Evolutionary conservation across 2,797 vertebrate species (phyloP).

Genomic region (Bucorvus abyssinicus): DNA sequence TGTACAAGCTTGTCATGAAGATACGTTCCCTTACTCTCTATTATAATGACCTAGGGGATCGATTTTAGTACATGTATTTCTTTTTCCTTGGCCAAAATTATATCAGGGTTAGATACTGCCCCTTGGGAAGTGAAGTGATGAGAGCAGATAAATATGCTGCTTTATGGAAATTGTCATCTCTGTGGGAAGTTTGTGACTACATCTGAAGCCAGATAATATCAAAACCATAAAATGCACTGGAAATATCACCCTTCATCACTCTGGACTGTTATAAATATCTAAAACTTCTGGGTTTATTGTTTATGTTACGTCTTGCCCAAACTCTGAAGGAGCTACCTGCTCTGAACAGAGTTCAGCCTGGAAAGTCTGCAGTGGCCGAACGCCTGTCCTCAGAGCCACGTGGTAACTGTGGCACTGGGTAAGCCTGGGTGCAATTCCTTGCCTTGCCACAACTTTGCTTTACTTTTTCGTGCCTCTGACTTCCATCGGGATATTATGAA

Average conservation of each 20-base stretch:
- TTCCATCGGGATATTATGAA: not conserved
- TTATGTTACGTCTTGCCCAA: not conserved
- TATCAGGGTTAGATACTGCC: not conserved
- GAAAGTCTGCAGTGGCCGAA: not conserved
- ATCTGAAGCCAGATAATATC: not conserved
- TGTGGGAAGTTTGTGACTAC: not conserved
- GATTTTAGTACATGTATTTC: not conserved
- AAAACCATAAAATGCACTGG: not conserved
- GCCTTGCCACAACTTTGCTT: not conserved
- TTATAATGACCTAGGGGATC: not conserved
- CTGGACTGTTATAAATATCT: not conserved
- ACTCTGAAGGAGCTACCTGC: not conserved
- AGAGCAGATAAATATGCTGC: not conserved
- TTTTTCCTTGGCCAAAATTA: not conserved
- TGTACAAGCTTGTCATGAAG: not conserved
- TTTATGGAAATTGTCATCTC: not conserved
- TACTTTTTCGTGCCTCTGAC: not conserved
- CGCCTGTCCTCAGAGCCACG: not conserved
- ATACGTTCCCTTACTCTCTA: not conserved
- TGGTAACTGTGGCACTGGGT: not conserved
- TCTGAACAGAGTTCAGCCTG: not conserved
- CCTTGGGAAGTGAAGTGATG: not conserved
- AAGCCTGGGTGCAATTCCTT: not conserved
- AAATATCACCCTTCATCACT: not conserved
- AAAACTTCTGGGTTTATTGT: not conserved